Evolutionary conservation across 2,888 invertebrate species (phyloP).

Genomic region (Drosophila antonietae): DNA sequence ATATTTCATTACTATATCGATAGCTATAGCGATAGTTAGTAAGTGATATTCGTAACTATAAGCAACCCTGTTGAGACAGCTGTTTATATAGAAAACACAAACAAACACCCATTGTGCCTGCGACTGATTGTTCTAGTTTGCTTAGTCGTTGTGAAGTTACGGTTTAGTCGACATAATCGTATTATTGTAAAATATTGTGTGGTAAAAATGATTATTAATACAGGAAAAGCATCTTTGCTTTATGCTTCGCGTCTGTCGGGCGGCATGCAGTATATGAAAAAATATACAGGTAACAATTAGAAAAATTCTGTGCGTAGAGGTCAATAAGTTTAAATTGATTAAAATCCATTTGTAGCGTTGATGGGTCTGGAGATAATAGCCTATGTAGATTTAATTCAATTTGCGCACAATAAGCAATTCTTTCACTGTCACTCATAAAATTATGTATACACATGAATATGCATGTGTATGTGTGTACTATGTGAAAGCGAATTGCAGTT

Average conservation of each 20-base stretch:
- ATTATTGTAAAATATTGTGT: background rate
- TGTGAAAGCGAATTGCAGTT: slow-evolving; percentile 5
- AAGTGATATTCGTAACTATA: background rate
- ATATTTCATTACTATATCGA: background rate
- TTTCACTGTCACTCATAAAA: slow-evolving; percentile 1
- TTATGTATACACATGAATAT: background rate
- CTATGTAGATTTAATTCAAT: slow-evolving; percentile 43
- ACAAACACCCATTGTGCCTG: slow-evolving; percentile 1
- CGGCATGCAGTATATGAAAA: slow-evolving; percentile 37
- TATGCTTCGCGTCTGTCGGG: slow-evolving; percentile 30
- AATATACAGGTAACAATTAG: slow-evolving; percentile 41
- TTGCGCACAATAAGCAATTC: slow-evolving; percentile 28
- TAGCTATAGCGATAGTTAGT: slow-evolving; percentile 21
- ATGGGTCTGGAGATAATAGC: slow-evolving; percentile 29
- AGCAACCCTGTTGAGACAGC: slow-evolving; percentile 25
- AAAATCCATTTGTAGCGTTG: slow-evolving; percentile 14
- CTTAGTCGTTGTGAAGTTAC: slow-evolving; percentile 41
- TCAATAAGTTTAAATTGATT: slow-evolving; percentile 57
- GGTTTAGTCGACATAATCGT: slow-evolving; percentile 8
- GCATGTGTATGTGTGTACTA: background rate
- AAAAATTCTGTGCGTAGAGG: slow-evolving; percentile 34
- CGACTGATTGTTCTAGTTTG: slow-evolving; percentile 39
- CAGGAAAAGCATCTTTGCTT: slow-evolving; percentile 36
- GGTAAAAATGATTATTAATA: slow-evolving; percentile 44
- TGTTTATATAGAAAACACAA: slow-evolving; percentile 13